These are phyloP conservation scores for Neoniphon sammara DNA, from an alignment of 2,797 vertebrate genomes.

Conservation along the genomic window DNA sequence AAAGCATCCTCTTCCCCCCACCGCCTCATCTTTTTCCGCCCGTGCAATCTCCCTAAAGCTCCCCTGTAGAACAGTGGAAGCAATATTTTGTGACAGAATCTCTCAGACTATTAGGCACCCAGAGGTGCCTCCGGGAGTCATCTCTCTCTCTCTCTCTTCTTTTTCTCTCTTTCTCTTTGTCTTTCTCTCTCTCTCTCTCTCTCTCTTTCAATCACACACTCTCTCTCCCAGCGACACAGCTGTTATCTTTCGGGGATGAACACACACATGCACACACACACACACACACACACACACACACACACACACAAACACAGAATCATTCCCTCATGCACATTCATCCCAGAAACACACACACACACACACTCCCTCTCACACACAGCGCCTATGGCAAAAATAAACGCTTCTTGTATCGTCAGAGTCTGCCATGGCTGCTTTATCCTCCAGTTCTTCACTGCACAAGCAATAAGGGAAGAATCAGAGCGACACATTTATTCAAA, in stretches of 20 bases:
- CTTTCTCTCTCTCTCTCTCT: slow-evolving; percentile 18
- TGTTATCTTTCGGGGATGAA: slow-evolving; percentile 69
- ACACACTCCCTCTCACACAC: slow-evolving; percentile 1
- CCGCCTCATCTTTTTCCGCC: slow-evolving; percentile 53
- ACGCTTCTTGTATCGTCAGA: slow-evolving; percentile 42
- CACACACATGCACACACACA: no score
- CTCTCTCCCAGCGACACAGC: slow-evolving; percentile 62
- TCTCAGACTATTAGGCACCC: slow-evolving; percentile 78
- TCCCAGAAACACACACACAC: neutral
- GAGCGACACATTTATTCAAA: slow-evolving; percentile 54
- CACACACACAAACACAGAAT: slow-evolving; percentile 31
- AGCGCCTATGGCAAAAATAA: slow-evolving; percentile 61
- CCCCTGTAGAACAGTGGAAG: slow-evolving; percentile 65
- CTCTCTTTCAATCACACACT: slow-evolving; percentile 36
- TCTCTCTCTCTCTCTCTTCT: slow-evolving; percentile 32
- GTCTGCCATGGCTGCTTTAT: slow-evolving; percentile 64
- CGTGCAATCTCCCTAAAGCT: slow-evolving; percentile 67
- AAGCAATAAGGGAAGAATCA: slow-evolving; percentile 66
- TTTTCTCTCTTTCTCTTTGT: slow-evolving; percentile 7
- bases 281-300: no score
- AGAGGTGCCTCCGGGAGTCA: slow-evolving; percentile 65
- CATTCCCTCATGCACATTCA: slow-evolving; percentile 29
- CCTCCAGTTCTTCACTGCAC: slow-evolving; percentile 68
- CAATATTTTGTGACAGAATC: slow-evolving; percentile 77
- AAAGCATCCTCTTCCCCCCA: slow-evolving; percentile 28